Percentiles rank a stretch among this genome's conserved stretches.
Conservation (phyloP, 2,888 invertebrate genomes). For the Protophormia terraenovae region DNA sequence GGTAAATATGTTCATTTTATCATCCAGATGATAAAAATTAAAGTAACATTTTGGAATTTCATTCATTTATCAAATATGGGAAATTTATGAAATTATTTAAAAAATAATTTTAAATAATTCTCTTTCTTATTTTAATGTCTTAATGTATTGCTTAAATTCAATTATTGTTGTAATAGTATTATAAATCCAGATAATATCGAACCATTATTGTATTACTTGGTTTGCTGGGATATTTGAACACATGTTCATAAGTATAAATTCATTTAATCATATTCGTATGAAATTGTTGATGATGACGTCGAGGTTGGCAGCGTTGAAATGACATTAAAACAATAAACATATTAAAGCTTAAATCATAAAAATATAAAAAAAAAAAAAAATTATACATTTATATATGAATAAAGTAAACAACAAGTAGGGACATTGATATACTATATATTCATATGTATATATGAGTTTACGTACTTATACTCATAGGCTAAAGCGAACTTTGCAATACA, state of each 20-base stretch:
- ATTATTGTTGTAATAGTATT: too few relatives aligned
- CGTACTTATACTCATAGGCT: not conserved
- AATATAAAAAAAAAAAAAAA: conserved; percentile 37
- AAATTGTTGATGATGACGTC: conserved; percentile 18
- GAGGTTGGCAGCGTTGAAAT: conserved; percentile 34
- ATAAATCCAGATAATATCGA: too few relatives aligned
- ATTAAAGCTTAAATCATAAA: conserved; percentile 58
- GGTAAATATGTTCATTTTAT: too few relatives aligned
- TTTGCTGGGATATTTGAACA: too few relatives aligned
- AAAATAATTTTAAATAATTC: too few relatives aligned
- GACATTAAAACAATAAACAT: conserved; percentile 64
- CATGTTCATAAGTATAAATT: not conserved
- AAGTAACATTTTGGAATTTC: too few relatives aligned
- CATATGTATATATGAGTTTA: not conserved
- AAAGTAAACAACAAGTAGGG: conserved; percentile 3
- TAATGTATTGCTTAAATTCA: too few relatives aligned
- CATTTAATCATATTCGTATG: conserved; percentile 19
- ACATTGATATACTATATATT: conserved; percentile 1
- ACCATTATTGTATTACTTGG: too few relatives aligned
- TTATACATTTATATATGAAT: conserved; percentile 13
- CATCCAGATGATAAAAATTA: too few relatives aligned
- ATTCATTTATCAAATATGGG: too few relatives aligned
- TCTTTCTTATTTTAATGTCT: too few relatives aligned
- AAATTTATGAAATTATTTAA: too few relatives aligned
- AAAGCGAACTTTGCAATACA: not conserved